Evolutionary conservation across 2,888 invertebrate genomes (phyloP), one percentile per base, ranked within the genome.

Genomic region (Sturmia bella): DNA sequence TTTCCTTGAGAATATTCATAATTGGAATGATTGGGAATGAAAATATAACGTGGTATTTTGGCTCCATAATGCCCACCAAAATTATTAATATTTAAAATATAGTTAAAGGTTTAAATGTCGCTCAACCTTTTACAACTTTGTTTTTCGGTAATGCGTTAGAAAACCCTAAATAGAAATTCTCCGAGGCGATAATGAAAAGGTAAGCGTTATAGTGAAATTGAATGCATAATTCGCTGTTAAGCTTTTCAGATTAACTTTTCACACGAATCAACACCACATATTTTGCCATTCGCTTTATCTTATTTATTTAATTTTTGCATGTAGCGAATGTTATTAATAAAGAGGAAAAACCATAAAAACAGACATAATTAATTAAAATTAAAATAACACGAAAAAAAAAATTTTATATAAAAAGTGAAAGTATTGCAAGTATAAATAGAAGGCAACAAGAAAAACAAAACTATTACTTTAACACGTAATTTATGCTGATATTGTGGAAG

Each of bases 321-420:
- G 24, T 70, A 37, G 17, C 48, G 21, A 66, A 41, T 41, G 39
- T 52, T 41, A 54, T 12, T 24, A 4, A 24, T 9, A 45, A 54
- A 3, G 9, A 32, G 9, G 6, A 57, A 56, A 66, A 61, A 52
- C 1, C 12, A 56, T 54, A 54, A 37, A 15, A 19, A 19, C 48
- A 48, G 6, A 24, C 70, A 50, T 68, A 56, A 56, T 45, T 63
- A 73, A 73, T 79, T 68, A 68, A 73, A 73, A 61, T 27, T 59
- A n/a, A n/a, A n/a, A 27, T 54, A 66, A 66, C 74, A 74, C 48
- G 74, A 73, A 3, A 6, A 27, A 27, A 32, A 74, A 24, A 54
- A 15, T 41, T 41, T 50, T 13, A 59, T 43, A 72, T 24, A 73
- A 61, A 72, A 74, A 74, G 73, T 80, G 80, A 79, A 79, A 79